Evolutionary conservation across 2,797 vertebrate species (phyloP), one percentile per base, ranked within the genome.

Genomic region (Gila robusta): DNA sequence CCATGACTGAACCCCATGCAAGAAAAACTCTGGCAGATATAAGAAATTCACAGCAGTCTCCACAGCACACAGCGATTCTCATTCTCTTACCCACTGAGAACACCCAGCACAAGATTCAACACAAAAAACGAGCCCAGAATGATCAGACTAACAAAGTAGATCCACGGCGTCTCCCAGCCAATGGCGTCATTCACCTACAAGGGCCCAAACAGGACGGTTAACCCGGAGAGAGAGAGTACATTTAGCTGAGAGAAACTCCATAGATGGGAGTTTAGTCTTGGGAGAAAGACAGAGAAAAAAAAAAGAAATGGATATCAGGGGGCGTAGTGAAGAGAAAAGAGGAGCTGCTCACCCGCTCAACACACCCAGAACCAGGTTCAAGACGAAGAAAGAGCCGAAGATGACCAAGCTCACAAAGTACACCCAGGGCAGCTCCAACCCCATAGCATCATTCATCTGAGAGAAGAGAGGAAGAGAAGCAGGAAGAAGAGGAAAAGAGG

Each of bases 381-480:
- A 97, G 96, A 99, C 98, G 96, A 99, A 99, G 98, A 99, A 99
- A 96, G 98, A 99, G 96, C 98, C 98, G 96, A 99, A 99, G 97
- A 99, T 99, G 96, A 99, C 98, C 96, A 99, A 97, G 97, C 98
- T 99, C 96, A 99, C 98, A 98, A 99, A 99, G 97, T 99, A 99
- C 92, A 99, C 97, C 98, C 98, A 99, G 92, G 98, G 98, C 95
- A 99, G 97, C 96, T 99, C 98, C 96, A 98, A 97, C 95, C 98
- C 98, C 98, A 99, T 99, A 94, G 98, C 98, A 96, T 99, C 98
- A 93, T 99, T 98, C 98, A 99, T 99, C 98, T 99, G 97, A 87
- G 92, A 88, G 87, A 85, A 69, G 67, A 64, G 67, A 59, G 49
- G 76, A 66, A 19, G 69, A 87, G 26, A 52, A 84, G 10, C 35